Percentiles rank a stretch among this genome's conserved stretches.
Conservation (phyloP, 2,113 vertebrate genomes). For the Crotophaga sulcirostris region DNA sequence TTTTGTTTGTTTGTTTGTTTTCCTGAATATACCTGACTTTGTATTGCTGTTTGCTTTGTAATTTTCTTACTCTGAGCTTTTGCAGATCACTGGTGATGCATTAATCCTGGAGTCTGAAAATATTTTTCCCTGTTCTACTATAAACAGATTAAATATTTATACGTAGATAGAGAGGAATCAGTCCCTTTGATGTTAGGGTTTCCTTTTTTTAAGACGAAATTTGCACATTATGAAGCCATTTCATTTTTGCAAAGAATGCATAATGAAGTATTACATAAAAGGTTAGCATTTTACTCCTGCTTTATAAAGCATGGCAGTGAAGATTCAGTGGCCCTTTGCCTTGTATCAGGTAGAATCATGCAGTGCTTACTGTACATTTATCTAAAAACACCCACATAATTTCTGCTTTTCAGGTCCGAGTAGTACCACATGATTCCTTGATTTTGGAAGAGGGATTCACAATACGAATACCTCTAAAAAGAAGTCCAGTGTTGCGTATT, state of each 20-base stretch:
- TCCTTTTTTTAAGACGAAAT: not conserved
- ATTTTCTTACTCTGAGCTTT: not conserved
- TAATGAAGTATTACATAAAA: not conserved
- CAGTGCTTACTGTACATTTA: not conserved
- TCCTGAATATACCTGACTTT: not conserved
- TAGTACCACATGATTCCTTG: not conserved
- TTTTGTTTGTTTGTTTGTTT: not conserved
- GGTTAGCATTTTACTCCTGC: not conserved
- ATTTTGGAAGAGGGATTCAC: not conserved
- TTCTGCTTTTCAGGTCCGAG: not conserved
- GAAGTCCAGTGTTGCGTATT: not conserved
- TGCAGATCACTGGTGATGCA: not conserved
- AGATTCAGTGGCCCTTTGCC: not conserved
- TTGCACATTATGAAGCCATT: not conserved
- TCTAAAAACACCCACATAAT: not conserved
- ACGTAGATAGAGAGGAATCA: not conserved
- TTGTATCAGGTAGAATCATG: not conserved
- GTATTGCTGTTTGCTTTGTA: not conserved
- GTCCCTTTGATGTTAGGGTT: not conserved
- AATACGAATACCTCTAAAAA: not conserved
- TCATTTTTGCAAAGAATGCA: not conserved
- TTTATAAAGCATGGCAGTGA: not conserved
- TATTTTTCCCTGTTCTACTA: not conserved
- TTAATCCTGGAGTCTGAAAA: not conserved
- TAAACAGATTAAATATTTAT: slow-evolving; percentile 22